Base-by-base conservation (phyloP, 2,888 invertebrate genomes). In the Sesia bembeciformis region DNA sequence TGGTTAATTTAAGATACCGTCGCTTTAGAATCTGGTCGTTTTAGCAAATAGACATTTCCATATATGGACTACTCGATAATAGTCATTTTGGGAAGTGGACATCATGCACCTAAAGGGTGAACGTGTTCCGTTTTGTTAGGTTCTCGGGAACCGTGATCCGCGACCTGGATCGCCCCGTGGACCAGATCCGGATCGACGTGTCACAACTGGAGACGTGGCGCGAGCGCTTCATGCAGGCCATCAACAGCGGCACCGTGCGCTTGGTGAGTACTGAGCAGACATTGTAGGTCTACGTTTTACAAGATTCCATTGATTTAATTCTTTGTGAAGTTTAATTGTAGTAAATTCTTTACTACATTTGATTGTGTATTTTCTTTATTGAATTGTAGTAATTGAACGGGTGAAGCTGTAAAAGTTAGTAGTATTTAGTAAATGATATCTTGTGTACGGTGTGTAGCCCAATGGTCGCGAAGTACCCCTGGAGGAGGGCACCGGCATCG, bases 181-280 rank as follows among this genome's bases (percentile, higher is more conserved):
- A 95, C 75, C 91, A 92, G 72, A 90, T 95, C 62, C 87, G 82
- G 54, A 79, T 92, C 40, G 94, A 95, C 64, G 81, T 96, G 4
- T 88, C 91, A n/a, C 92, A 94, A 63, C 61, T 96, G 75, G 93
- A 93, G 70, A 90, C 93, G 56, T 96, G 95, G 95, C 90, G 94
- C 49, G 93, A 94, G 68, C 91, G 95, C 49, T 92, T 96, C 66
- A 88, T 91, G 58, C 91, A 93, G 56, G 94, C 94, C 2, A 93
- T 96, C 53, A 93, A 94, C 60, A 91, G 90, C 53, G 92, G 93
- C 38, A 75, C 85, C 49, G 90, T 93, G 6, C 72, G 86, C 23
- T 81, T 92, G 74, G 92, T 93, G 1, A 23, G 23, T 23, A 23
- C 23, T 23, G 23, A 23, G 23, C 69, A 23, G 23, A 23, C 23